Base-by-base conservation (phyloP, 2,797 vertebrate species). In the Amazona ochrocephala region DNA sequence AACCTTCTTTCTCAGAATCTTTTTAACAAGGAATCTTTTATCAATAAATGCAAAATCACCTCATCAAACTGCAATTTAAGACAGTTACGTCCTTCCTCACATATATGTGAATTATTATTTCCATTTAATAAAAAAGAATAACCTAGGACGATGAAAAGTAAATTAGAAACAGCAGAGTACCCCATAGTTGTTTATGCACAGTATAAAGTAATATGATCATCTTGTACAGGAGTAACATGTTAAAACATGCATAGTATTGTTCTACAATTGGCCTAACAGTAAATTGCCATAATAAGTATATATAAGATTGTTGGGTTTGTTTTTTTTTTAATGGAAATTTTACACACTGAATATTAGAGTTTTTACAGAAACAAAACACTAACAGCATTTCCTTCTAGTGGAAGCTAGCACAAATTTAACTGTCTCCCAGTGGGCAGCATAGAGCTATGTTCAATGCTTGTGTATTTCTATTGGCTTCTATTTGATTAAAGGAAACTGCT, bases 341-440 rank as follows among this genome's bases (percentile, higher is more conserved):
- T 75, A 34, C 26, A 61, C 45, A 72, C 11, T 50, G 37, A 92
- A 71, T 87, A 34, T 62, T 71, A 58, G 29, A 74, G 22, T 29
- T 91, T 58, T 83, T 68, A 62, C 26, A 48, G 76, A 77, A 76
- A 65, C 12, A 72, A 82, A 73, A 84, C 97, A 97, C 98, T 86
- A 96, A 95, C 91, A 92, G 96, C 97, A 98, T 97, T 97, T 97
- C 92, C 92, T 96, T 96, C 94, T 96, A 94, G 93, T 80, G 88
- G 96, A 98, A 98, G 96, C 97, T 96, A 97, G 95, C 96, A 96
- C 95, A 98, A 98, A 98, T 98, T 97, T 97, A 98, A 97, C 95
- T 96, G 97, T 97, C 97, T 94, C 98, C 96, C 98, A 97, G 95
- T 73, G 92, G 97, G 96, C 97, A 97, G 79, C 94, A 98, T 78